Conservation (phyloP, 1,140 invertebrate genomes). For the Ceratina calcarata region DNA sequence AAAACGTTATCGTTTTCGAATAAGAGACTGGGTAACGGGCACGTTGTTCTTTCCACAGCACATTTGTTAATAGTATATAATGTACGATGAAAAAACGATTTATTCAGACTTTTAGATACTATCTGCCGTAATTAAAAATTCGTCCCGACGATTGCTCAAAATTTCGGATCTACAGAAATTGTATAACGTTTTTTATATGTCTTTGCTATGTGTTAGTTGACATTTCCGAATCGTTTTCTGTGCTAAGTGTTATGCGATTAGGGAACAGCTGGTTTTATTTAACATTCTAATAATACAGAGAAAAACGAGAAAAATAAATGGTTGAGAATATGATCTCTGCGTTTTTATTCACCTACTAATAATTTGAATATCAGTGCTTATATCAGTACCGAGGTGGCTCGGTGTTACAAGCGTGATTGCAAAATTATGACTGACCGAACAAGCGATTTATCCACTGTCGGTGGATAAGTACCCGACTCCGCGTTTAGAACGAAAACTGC, state of each 20-base stretch:
- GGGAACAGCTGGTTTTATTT: constrained; percentile 54
- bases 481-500: too few relatives aligned
- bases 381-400: constrained; percentile 8
- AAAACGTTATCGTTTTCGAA: neutral
- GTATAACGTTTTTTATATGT: constrained; percentile 19
- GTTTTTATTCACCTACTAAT: neutral
- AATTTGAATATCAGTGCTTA: too few relatives aligned
- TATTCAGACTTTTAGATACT: constrained; percentile 6
- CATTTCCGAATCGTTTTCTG: constrained; percentile 35
- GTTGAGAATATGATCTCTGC: constrained; percentile 43
- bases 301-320: constrained; percentile 56
- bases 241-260: constrained; percentile 43
- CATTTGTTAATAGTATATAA: constrained; percentile 15
- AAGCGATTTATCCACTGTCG: too few relatives aligned
- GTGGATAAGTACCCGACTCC: too few relatives aligned
- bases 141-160: constrained; percentile 38
- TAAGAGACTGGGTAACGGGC: constrained; percentile 31
- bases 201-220: constrained; percentile 39
- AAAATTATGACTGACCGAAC: too few relatives aligned
- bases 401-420: too few relatives aligned
- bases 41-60: constrained; percentile 42
- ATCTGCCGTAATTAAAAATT: constrained; percentile 5
- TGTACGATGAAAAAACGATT: neutral
- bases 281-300: constrained; percentile 54
- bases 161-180: constrained; percentile 20